Percentiles rank a stretch among this genome's conserved stretches.
Conservation (phyloP, 2,113 vertebrate species). For the Agapornis roseicollis region DNA sequence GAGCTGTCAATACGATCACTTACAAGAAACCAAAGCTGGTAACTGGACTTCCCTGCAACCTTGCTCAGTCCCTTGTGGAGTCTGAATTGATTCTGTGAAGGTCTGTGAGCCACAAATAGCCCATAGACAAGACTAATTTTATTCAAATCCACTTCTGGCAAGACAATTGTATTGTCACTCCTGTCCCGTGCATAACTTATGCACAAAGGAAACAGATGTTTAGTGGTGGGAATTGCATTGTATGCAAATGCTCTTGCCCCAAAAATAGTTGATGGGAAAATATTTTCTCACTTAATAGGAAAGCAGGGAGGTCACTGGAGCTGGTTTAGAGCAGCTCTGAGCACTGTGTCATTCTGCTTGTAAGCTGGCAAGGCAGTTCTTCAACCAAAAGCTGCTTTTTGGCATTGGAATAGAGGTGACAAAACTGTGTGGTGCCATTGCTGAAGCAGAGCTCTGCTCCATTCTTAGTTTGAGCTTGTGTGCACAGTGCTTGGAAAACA, state of each 20-base stretch:
- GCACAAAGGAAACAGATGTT: slow-evolving; percentile 48
- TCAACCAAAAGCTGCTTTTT: background rate
- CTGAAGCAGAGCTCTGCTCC: background rate
- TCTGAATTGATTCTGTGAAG: background rate
- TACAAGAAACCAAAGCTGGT: background rate
- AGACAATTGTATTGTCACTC: slow-evolving; percentile 1
- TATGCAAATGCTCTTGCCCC: slow-evolving; percentile 28
- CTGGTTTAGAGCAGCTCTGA: slow-evolving; percentile 30
- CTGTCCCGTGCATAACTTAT: background rate
- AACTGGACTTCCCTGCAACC: background rate
- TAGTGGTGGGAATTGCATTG: slow-evolving; percentile 40
- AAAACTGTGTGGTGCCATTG: background rate
- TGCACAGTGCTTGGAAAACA: background rate
- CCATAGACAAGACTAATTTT: background rate
- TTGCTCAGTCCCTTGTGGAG: background rate
- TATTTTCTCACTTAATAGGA: slow-evolving; percentile 7
- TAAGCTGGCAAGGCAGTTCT: background rate
- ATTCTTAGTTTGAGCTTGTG: background rate
- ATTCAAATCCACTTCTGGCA: background rate
- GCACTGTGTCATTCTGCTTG: background rate
- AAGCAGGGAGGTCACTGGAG: slow-evolving; percentile 24
- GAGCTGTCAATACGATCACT: background rate
- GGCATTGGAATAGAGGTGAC: background rate
- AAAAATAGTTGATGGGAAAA: slow-evolving; percentile 57
- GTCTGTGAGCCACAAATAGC: background rate